Base-by-base conservation (phyloP, 2,113 vertebrate species). In the Pitta sordida region DNA sequence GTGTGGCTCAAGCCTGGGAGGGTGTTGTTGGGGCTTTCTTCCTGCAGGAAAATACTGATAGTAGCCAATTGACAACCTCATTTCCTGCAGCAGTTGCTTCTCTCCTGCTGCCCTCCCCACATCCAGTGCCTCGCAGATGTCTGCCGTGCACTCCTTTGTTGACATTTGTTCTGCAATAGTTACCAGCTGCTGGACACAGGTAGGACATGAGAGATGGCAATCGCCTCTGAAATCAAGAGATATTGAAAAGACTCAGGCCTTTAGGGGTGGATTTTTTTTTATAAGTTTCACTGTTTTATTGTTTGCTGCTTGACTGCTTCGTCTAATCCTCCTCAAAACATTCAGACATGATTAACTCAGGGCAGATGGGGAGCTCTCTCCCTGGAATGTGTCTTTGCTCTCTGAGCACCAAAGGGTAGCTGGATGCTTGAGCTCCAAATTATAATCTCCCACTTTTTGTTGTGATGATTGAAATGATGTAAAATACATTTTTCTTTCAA, bases 401-500 rank as follows among this genome's bases (percentile, higher is more conserved):
- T 83, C 60, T 41, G 56, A 91, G 36, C n/a, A 77, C 44, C 63
- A 23, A 29, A 22, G 20, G 4, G 4, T 60, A 62, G 22, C 37
- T 59, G 46, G 44, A 18, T 73, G 68, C 55, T 77, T 43, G 49
- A 5, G 1, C 39, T 81, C 34, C 39, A 70, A 74, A 82, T 21
- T 6, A 37, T 81, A 86, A 76, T 21, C 36, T 7, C 11, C 82
- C 0, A 0, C 18, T 88, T 71, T 79, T 49, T 0, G 0, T 49
- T 34, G 15, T 56, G 48, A 60, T 48, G 51, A 48, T 36, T 70
- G 37, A 44, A 90, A 92, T 26, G 19, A 37, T 48, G 43, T 48
- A 49, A 90, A 85, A 71, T 55, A 30, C 10, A 7, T 64, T 80
- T 86, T 29, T 67, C 15, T n/a, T 90, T 69, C 24, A 13, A 65